phyloP scores from a whole-genome alignment of 2,113 vertebrate genomes.

The Chionomys nivalis region DNA sequence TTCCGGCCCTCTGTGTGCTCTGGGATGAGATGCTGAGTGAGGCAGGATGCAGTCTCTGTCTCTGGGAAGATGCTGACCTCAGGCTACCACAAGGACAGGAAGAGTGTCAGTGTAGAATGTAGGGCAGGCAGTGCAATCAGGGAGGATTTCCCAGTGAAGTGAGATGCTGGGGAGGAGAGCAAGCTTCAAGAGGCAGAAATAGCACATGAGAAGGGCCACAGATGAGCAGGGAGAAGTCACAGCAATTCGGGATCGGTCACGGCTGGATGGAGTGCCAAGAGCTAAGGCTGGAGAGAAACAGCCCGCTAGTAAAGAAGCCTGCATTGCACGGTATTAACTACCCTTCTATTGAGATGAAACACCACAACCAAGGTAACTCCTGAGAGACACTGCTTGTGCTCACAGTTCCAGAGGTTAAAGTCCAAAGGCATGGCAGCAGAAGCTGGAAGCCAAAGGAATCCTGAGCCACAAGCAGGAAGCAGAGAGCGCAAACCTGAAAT shows the following conservation, averaged over 20 bases:
- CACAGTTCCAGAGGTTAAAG: not conserved
- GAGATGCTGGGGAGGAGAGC: not conserved
- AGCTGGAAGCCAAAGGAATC: not conserved
- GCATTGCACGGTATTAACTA: not conserved
- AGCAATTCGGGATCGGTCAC: not conserved
- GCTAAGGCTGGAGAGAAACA: not conserved
- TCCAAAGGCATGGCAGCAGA: not conserved
- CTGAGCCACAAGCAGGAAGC: not conserved
- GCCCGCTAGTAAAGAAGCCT: not conserved
- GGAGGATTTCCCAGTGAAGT: not conserved
- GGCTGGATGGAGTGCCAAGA: not conserved
- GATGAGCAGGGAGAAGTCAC: not conserved
- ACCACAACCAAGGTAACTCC: not conserved
- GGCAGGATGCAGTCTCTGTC: not conserved
- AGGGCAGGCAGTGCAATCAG: not conserved
- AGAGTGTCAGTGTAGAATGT: not conserved
- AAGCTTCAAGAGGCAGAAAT: not conserved
- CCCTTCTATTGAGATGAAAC: not conserved
- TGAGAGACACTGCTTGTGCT: too few relatives aligned
- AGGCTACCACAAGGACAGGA: not conserved
- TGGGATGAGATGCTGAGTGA: not conserved
- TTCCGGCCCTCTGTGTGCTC: not conserved
- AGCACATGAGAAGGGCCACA: not conserved
- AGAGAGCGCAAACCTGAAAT: not conserved
- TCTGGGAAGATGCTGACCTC: not conserved